These are phyloP conservation scores for Philypnodon macrostomus DNA, from an alignment of 2,797 vertebrate genomes.

Conservation along the genomic window DNA sequence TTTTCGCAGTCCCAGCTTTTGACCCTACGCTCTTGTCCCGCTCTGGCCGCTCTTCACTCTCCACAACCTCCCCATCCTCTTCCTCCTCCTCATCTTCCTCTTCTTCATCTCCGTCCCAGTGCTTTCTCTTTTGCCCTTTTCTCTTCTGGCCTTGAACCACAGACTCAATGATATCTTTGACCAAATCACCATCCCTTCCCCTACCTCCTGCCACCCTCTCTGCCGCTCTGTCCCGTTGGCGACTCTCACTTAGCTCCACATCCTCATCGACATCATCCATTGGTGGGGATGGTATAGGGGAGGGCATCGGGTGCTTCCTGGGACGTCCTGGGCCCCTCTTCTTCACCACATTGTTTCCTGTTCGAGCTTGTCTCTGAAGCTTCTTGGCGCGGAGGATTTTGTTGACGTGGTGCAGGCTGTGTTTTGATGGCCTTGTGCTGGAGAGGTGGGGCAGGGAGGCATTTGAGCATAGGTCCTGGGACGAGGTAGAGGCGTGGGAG, in stretches of 20 bases:
- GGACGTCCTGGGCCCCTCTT: slow-evolving; percentile 93
- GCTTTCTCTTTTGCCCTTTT: slow-evolving; percentile 84
- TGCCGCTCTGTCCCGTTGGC: slow-evolving; percentile 57
- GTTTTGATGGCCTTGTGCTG: slow-evolving; percentile 85
- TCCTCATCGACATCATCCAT: slow-evolving; percentile 32
- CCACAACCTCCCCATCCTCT: slow-evolving; percentile 59
- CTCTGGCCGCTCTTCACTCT: slow-evolving; percentile 55
- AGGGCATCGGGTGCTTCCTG: slow-evolving; percentile 82
- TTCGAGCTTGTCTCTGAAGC: slow-evolving; percentile 93
- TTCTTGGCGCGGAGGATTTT: slow-evolving; percentile 98
- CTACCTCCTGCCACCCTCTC: slow-evolving; percentile 38
- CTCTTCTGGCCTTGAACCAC: slow-evolving; percentile 89
- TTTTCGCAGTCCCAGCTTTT: slow-evolving; percentile 53
- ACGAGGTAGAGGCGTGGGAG: slow-evolving; percentile 64
- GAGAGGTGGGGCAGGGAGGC: slow-evolving; percentile 65
- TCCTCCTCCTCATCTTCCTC: slow-evolving; percentile 59
- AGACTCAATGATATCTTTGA: slow-evolving; percentile 90
- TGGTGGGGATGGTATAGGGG: slow-evolving; percentile 70
- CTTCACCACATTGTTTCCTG: slow-evolving; percentile 93
- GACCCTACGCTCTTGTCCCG: slow-evolving; percentile 66
- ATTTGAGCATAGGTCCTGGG: slow-evolving; percentile 66
- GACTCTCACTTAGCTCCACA: slow-evolving; percentile 51
- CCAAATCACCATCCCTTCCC: slow-evolving; percentile 71
- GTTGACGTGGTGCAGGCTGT: slow-evolving; percentile 96
- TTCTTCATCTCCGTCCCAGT: slow-evolving; percentile 69